Evolutionary conservation across 2,888 invertebrate species (phyloP).

Genomic region (Melanargia galathea): DNA sequence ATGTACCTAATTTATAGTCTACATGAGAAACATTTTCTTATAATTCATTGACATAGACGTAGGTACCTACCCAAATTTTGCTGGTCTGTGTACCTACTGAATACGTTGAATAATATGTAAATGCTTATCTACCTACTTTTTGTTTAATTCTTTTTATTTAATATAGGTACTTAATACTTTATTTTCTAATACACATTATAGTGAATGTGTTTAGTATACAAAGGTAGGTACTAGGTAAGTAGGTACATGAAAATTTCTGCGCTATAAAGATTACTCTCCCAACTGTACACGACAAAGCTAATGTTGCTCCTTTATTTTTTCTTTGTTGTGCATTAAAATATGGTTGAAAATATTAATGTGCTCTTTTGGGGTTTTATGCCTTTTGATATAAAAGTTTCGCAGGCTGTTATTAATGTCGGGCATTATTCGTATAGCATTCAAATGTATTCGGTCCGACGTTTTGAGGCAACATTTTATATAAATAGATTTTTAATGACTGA

Average conservation of each 20-base stretch:
- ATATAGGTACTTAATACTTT: too few species aligned
- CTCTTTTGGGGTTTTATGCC: slow-evolving; percentile 40
- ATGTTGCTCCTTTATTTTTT: slow-evolving; percentile 64
- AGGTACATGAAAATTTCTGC: neutral
- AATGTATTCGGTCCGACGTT: slow-evolving; percentile 11
- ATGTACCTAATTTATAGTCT: too few species aligned
- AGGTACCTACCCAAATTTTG: too few species aligned
- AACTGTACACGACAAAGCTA: slow-evolving; percentile 62
- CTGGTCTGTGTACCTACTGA: too few species aligned
- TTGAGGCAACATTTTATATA: slow-evolving; percentile 1
- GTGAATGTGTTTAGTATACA: too few species aligned
- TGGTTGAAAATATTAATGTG: slow-evolving; percentile 34
- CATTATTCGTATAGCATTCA: slow-evolving; percentile 44
- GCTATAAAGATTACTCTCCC: neutral
- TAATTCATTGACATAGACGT: too few species aligned
- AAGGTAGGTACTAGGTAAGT: too few species aligned
- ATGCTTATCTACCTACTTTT: too few species aligned
- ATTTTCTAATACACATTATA: too few species aligned
- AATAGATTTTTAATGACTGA: slow-evolving; percentile 16
- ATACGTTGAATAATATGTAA: too few species aligned
- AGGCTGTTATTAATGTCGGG: slow-evolving; percentile 42
- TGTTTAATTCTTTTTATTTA: too few species aligned
- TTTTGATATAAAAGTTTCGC: slow-evolving; percentile 35
- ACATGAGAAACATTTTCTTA: too few species aligned
- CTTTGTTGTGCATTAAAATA: slow-evolving; percentile 39